Evolutionary conservation across 2,113 vertebrate species (phyloP).

Genomic region (Prietella phreatophila): DNA sequence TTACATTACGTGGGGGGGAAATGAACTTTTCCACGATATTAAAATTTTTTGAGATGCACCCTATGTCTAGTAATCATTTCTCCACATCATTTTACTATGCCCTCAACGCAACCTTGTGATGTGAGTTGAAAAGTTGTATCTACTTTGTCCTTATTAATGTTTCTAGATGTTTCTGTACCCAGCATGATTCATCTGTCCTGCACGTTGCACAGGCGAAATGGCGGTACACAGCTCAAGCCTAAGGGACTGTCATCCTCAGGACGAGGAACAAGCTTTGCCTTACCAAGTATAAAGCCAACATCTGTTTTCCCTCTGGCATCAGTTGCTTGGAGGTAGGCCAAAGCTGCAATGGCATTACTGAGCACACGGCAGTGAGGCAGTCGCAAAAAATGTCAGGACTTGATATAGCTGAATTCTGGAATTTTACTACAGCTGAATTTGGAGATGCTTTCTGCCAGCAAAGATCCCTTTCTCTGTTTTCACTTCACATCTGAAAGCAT

Average conservation of each 20-base stretch:
- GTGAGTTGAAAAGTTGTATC: neutral
- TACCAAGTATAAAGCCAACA: slow-evolving; percentile 5
- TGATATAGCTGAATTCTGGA: no score
- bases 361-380: neutral
- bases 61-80: neutral
- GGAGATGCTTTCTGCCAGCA: neutral
- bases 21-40: no score
- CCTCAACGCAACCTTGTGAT: neutral
- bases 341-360: slow-evolving; percentile 7
- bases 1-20: no score
- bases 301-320: slow-evolving; percentile 15
- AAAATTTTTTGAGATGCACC: no score
- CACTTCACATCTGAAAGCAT: neutral
- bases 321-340: slow-evolving; percentile 1
- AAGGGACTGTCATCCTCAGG: neutral
- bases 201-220: neutral
- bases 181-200: neutral
- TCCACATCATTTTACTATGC: neutral
- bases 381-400: neutral
- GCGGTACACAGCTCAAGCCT: neutral
- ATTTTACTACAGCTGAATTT: neutral
- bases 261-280: slow-evolving; percentile 6
- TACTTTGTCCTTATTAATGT: neutral
- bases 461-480: neutral
- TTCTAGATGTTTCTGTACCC: neutral